Evolutionary conservation across 2,888 invertebrate genomes (phyloP).

Genomic region (Luperina nickerlii): DNA sequence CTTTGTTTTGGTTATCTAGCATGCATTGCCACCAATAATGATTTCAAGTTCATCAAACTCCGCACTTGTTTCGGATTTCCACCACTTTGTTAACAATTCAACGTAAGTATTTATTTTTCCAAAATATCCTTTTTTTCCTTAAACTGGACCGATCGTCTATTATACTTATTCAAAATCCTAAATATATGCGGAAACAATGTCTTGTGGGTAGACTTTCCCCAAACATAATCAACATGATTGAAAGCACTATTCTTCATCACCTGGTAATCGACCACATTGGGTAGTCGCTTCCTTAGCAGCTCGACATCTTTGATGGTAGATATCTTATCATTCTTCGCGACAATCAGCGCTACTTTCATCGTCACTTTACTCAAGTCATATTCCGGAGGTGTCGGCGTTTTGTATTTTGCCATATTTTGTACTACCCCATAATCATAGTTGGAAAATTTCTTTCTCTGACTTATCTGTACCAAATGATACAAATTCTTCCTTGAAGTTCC

Average conservation of each 20-base stretch:
- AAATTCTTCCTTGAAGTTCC: constrained; percentile 74
- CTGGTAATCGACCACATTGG: constrained; percentile 67
- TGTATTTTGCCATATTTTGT: constrained; percentile 70
- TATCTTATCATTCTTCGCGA: constrained; percentile 71
- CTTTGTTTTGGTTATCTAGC: background rate
- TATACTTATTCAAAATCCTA: constrained; percentile 59
- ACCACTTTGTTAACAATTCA: background rate
- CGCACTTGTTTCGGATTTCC: background rate
- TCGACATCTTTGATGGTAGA: constrained; percentile 70
- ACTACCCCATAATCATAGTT: constrained; percentile 73
- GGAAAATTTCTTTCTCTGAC: constrained; percentile 66
- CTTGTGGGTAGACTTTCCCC: constrained; percentile 67
- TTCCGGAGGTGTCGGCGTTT: constrained; percentile 66
- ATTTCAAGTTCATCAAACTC: background rate
- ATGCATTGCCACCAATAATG: background rate
- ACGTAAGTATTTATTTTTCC: background rate
- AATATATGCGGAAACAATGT: constrained; percentile 61
- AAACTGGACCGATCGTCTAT: constrained; percentile 35
- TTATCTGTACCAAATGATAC: constrained; percentile 72
- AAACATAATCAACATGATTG: constrained; percentile 75
- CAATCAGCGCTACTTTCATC: constrained; percentile 69
- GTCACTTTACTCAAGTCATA: constrained; percentile 75
- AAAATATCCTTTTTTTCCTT: background rate
- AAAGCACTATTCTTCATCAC: constrained; percentile 60
- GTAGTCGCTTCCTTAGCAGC: constrained; percentile 62